Evolutionary conservation across 2,113 vertebrate genomes (phyloP), one percentile per base, ranked within the genome.

Genomic region (Caranx ignobilis): DNA sequence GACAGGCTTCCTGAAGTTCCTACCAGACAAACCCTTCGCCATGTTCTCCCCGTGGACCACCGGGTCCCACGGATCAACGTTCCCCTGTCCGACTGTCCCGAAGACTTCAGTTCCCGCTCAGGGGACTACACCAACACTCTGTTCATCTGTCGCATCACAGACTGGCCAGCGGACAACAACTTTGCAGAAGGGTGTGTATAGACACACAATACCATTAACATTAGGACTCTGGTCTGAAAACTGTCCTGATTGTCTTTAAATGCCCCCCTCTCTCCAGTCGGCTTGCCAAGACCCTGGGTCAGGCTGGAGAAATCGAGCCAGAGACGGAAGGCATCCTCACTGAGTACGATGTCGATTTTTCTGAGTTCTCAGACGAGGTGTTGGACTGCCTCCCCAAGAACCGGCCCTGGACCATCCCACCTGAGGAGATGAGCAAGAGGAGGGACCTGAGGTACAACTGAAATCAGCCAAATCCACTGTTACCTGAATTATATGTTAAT

Each of bases 321-420:
- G 98, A 99, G 92, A 98, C 98, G 0, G 98, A 99, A 89, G 98
- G 97, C 45, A 97, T 99, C 85, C 93, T 99, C 83, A 96, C 35
- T 0, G 98, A 99, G 66, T 96, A 99, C 0, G 97, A 97, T 2
- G 96, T 99, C 4, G 97, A 99, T 93, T 98, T 96, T 89, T 96
- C 97, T 0, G 97, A 99, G 52, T 99, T 99, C 85, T 82, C 96
- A 2, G 87, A 95, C 0, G 95, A 96, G 64, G 97, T 96, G 31
- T 86, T 99, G 57, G 92, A 89, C 35, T 99, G 97, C 80, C 96
- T 99, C 34, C 98, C 98, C 11, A 95, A 95, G 56, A 84, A 60
- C 71, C 88, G 96, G 21, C 97, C 97, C 6, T 99, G 98, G 98
- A 93, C 75, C 80, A 95, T 99, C 75, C 95, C 98, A 7, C 81